Evolutionary conservation across 2,888 invertebrate genomes (phyloP), one percentile per base, ranked within the genome.

Genomic region (Dioctria rufipes): DNA sequence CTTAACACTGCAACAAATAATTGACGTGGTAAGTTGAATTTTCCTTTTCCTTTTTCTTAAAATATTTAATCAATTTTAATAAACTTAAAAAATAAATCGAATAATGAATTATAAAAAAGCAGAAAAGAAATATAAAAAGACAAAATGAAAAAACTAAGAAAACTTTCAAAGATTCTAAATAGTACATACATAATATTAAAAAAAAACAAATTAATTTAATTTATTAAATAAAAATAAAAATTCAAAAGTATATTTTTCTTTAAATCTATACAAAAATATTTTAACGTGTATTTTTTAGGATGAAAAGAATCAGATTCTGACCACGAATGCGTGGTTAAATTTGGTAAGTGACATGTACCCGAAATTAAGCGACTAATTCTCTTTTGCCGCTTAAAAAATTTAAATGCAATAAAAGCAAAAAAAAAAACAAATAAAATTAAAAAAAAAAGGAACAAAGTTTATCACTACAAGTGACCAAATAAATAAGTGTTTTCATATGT

Each of bases 231-330:
- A 46, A 81, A 78, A 77, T 82, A 54, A 80, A 71, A 82, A 63
- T 60, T 37, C 81, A 81, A 79, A 60, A 75, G 46, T 65, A 80
- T 81, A 78, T 46, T 46, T 46, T 46, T 46, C 46, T 69, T 78
- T 73, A 43, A 67, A 81, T 63, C 39, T 81, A 69, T 73, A 13
- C 43, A 13, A 77, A 77, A 63, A 77, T 37, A 78, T 66, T 40
- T 40, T 58, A 13, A 42, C 54, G 37, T 78, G 49, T 83, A 80
- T 88, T 91, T 92, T 94, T 90, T 94, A 98, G 98, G 98, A 98
- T 92, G 98, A 98, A 94, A 98, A 98, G 93, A 98, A 97, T 92
- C 98, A 98, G 94, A 97, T 98, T 91, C 94, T 98, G 91, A 96
- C 97, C 90, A 97, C 97, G 91, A 98, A 98, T 93, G 95, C 97